Percentiles rank a stretch among this genome's conserved stretches.
Evolutionary conservation across 2,113 vertebrate species (phyloP).

Genomic region (Lagopus leucura): DNA sequence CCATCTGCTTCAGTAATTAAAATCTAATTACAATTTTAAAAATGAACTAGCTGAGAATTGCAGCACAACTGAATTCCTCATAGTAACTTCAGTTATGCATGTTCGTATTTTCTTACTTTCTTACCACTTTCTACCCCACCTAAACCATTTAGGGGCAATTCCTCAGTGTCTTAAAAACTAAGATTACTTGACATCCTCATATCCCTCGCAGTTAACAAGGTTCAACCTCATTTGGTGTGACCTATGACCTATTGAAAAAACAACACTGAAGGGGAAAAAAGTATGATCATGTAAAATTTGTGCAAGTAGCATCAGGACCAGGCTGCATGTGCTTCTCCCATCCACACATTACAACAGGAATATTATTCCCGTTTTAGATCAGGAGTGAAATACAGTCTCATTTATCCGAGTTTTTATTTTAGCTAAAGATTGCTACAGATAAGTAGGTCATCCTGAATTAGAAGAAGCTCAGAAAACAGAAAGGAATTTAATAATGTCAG

Average conservation of each 20-base stretch:
- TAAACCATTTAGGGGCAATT: background rate
- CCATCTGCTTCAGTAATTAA: background rate
- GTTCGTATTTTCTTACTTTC: background rate
- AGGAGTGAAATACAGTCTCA: background rate
- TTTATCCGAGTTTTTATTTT: background rate
- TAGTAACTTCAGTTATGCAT: background rate
- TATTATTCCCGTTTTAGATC: background rate
- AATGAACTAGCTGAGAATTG: background rate
- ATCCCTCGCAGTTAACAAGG: background rate
- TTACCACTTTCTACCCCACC: background rate
- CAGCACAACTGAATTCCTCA: background rate
- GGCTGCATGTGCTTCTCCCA: background rate
- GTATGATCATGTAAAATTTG: background rate
- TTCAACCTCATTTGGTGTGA: background rate
- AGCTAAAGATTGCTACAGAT: background rate
- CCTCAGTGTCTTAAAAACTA: background rate
- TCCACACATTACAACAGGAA: background rate
- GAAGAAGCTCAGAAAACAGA: background rate
- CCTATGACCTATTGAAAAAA: background rate
- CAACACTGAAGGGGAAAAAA: background rate
- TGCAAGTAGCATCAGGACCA: background rate
- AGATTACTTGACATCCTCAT: background rate
- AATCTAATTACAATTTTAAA: conserved; percentile 9
- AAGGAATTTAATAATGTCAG: background rate
- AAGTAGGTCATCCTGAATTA: background rate